Conservation (phyloP, 1,140 invertebrate species). For the Drosophila oshimai region DNA sequence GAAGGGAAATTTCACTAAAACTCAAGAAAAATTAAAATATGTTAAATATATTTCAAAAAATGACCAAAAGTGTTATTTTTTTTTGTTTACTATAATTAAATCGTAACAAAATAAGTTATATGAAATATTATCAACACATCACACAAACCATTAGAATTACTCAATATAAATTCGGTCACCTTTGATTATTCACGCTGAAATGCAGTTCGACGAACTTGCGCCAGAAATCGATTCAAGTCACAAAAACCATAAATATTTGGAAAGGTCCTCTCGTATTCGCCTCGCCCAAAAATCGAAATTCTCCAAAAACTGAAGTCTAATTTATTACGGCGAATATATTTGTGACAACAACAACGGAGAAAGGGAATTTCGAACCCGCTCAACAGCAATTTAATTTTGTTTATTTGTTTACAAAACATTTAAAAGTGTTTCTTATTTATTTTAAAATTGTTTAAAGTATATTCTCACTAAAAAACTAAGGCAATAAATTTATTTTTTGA, state of each 20-base stretch:
- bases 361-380: constrained; percentile 33
- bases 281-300: constrained; percentile 35
- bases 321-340: constrained; percentile 54
- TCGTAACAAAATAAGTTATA: background rate
- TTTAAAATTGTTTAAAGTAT: constrained; percentile 5
- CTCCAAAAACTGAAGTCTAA: constrained; percentile 31
- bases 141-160: too few species aligned
- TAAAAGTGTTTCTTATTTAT: constrained; percentile 42
- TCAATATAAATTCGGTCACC: too few species aligned
- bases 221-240: constrained; percentile 4
- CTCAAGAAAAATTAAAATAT: background rate
- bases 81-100: too few species aligned
- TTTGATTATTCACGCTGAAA: background rate
- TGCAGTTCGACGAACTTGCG: constrained; percentile 13
- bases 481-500: too few species aligned
- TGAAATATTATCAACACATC: too few species aligned
- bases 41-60: background rate
- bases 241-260: constrained; percentile 40
- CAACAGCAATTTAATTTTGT: constrained; percentile 24
- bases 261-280: constrained; percentile 33
- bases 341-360: constrained; percentile 12
- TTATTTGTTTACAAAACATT: constrained; percentile 44
- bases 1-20: too few species aligned
- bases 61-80: too few species aligned
- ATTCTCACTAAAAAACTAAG: too few species aligned